These are phyloP conservation scores for Spizaetus ornatus DNA, from an alignment of 2,113 vertebrate species.

Conservation along the genomic window DNA sequence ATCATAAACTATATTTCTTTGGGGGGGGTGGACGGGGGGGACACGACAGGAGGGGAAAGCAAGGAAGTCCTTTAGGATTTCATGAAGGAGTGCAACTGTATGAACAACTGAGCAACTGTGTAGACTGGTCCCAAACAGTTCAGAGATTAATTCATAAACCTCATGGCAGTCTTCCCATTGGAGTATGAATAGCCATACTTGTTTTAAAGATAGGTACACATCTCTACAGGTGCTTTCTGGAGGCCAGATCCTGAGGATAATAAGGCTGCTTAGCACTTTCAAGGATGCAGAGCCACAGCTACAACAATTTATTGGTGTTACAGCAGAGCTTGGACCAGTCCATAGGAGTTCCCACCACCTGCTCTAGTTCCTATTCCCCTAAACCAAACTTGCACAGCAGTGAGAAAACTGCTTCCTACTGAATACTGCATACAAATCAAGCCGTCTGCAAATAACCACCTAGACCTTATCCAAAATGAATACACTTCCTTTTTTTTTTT, in stretches of 20 bases:
- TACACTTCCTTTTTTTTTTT: rapidly evolving
- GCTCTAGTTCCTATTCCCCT: neutral
- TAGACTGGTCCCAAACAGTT: neutral
- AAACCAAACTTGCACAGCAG: neutral
- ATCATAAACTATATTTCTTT: neutral
- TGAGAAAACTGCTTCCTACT: neutral
- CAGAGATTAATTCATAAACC: neutral
- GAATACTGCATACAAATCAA: neutral
- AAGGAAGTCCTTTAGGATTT: neutral
- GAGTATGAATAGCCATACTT: neutral
- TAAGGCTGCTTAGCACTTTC: neutral
- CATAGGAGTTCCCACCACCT: neutral
- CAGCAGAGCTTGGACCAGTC: neutral
- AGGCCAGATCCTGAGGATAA: neutral
- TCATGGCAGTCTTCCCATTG: neutral
- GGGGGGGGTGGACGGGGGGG: no score
- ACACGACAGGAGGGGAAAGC: neutral
- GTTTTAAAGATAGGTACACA: neutral
- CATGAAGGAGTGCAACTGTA: neutral
- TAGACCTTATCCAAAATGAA: neutral
- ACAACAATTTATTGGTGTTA: neutral
- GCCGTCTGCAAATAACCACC: neutral
- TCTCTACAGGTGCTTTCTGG: neutral
- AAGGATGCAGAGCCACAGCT: neutral
- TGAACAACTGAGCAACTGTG: neutral